phyloP scores from a whole-genome alignment of 2,888 invertebrate genomes.

The Campoplex capitator region DNA sequence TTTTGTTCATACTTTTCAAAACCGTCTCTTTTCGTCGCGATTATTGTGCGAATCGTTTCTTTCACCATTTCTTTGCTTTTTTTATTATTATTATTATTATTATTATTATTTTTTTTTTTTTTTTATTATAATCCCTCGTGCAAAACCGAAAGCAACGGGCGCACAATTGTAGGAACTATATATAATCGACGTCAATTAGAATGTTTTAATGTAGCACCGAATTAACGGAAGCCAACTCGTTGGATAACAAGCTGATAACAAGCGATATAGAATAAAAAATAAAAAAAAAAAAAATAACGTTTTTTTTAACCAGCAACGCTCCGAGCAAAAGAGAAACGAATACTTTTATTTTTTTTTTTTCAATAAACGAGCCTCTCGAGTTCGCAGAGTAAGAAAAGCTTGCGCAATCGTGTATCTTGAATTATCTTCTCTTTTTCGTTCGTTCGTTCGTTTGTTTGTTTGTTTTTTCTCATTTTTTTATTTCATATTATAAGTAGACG shows the following conservation, averaged over 20 bases:
- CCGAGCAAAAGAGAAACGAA: slow-evolving; percentile 20
- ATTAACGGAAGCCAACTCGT: slow-evolving; percentile 43
- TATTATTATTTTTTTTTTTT: slow-evolving; percentile 3
- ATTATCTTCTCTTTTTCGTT: not conserved
- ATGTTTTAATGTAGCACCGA: slow-evolving; percentile 65
- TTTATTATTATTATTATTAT: too few relatives aligned
- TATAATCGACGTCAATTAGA: slow-evolving; percentile 47
- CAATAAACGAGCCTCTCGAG: slow-evolving; percentile 41
- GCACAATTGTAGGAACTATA: slow-evolving; percentile 61
- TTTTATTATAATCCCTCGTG: slow-evolving; percentile 43
- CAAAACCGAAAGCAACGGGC: slow-evolving; percentile 22
- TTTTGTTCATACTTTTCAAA: not conserved
- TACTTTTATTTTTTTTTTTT: slow-evolving; percentile 17
- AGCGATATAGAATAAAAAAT: slow-evolving; percentile 35
- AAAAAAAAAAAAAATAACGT: slow-evolving; percentile 41
- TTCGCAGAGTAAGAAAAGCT: slow-evolving; percentile 29
- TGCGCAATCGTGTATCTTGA: slow-evolving; percentile 33
- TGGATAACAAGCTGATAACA: slow-evolving; percentile 30
- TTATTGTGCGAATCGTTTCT: slow-evolving; percentile 24
- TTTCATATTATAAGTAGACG: slow-evolving; percentile 49
- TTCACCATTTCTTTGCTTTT: slow-evolving; percentile 14
- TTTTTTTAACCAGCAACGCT: slow-evolving; percentile 12
- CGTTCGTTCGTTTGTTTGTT: not conserved
- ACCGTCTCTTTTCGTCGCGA: not conserved
- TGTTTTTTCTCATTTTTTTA: not conserved